phyloP scores from a whole-genome alignment of 2,797 vertebrate species.

The Gymnodraco acuticeps region DNA sequence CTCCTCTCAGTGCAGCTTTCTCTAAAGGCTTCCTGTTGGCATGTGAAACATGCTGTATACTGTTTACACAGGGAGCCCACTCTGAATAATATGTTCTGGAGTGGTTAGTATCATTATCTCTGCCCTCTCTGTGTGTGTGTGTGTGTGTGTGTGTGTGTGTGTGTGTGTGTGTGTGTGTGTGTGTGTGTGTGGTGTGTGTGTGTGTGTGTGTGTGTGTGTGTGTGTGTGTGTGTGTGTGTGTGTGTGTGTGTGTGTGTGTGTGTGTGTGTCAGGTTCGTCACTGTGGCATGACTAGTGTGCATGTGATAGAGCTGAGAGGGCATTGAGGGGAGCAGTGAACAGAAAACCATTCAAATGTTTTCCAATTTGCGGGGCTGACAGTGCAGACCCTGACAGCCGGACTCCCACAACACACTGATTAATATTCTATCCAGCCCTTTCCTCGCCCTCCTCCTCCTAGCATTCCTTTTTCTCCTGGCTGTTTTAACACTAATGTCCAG shows the following conservation, averaged over 20 bases:
- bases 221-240: no score
- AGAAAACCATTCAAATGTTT: slow-evolving; percentile 85
- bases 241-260: background rate
- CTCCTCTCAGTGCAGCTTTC: slow-evolving; percentile 1
- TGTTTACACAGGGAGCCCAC: slow-evolving; percentile 48
- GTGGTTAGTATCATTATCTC: slow-evolving; percentile 15
- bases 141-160: no score
- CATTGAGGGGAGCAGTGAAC: slow-evolving; percentile 59
- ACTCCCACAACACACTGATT: slow-evolving; percentile 73
- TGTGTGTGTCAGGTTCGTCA: slow-evolving; percentile 59
- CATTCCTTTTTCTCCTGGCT: slow-evolving; percentile 58
- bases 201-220: no score
- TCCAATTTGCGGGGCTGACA: slow-evolving; percentile 84
- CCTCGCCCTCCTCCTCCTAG: slow-evolving; percentile 18
- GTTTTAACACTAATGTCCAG: slow-evolving; percentile 72
- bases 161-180: background rate
- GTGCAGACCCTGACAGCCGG: slow-evolving; percentile 76
- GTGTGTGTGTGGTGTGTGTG: no score
- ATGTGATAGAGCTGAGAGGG: slow-evolving; percentile 72
- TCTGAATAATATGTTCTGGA: slow-evolving; percentile 50
- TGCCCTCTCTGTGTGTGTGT: background rate
- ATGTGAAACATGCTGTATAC: slow-evolving; percentile 51
- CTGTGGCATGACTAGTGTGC: slow-evolving; percentile 62
- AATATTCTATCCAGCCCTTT: slow-evolving; percentile 72
- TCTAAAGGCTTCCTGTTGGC: slow-evolving; percentile 49